phyloP scores from a whole-genome alignment of 1,140 invertebrate genomes.

The Leptinotarsa texana region DNA sequence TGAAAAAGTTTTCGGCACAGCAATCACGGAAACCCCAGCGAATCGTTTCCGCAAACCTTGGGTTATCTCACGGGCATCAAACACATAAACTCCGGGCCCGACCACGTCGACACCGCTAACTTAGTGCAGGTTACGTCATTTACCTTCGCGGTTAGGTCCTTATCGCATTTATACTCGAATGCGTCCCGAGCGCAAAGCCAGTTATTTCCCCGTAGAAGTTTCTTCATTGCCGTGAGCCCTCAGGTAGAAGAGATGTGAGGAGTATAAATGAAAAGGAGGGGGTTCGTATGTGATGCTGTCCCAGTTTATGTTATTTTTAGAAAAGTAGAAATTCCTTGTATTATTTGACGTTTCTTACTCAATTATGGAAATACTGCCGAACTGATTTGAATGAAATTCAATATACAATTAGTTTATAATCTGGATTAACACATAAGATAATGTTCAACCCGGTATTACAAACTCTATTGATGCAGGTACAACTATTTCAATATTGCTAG shows the following conservation, averaged over 20 bases:
- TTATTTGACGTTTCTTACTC: no score
- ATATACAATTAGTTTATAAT: no score
- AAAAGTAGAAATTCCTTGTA: no score
- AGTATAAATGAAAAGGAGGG: background rate
- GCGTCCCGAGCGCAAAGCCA: background rate
- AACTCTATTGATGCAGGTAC: no score
- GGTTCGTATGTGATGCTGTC: no score
- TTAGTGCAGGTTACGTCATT: conserved; percentile 8
- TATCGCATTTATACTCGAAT: conserved; percentile 21
- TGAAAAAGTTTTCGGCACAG: background rate
- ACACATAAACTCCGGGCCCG: conserved; percentile 2
- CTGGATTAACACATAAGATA: no score
- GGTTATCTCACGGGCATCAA: conserved; percentile 1
- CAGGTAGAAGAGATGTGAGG: conserved; percentile 9
- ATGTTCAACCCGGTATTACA: no score
- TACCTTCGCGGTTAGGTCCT: conserved; percentile 16
- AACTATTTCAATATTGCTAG: no score
- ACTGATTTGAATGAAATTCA: no score
- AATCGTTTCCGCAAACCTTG: background rate
- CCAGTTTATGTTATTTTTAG: no score
- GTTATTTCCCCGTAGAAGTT: background rate
- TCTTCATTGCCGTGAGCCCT: conserved; percentile 8
- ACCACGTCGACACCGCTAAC: conserved; percentile 7
- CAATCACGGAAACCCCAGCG: background rate
- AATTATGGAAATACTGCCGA: no score